Percentiles rank a stretch among this genome's conserved stretches.
Evolutionary conservation across 2,888 invertebrate species (phyloP).

Genomic region (Cryptocheilus praepositus): DNA sequence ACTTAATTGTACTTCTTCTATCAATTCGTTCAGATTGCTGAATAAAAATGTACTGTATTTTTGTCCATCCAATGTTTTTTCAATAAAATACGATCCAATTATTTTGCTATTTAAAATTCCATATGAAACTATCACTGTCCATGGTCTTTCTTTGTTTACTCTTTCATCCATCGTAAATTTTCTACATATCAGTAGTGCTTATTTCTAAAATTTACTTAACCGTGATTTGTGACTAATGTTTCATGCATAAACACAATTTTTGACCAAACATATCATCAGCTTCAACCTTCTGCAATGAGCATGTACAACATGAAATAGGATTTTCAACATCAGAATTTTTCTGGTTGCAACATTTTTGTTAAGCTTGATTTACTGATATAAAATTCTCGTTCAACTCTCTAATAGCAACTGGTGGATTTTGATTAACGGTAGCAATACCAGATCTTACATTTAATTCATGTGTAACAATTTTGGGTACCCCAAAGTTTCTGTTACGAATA

Average conservation of each 20-base stretch:
- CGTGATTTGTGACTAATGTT: conserved; percentile 13
- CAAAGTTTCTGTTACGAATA: too few relatives aligned
- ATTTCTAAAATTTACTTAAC: conserved; percentile 10
- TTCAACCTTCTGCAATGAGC: not conserved
- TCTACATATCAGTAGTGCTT: conserved; percentile 7
- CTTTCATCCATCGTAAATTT: conserved; percentile 2
- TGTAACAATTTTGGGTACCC: too few relatives aligned
- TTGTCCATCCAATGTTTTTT: conserved; percentile 15
- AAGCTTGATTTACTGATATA: conserved; percentile 13
- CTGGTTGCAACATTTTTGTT: conserved; percentile 13
- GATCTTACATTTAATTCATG: too few relatives aligned
- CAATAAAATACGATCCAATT: conserved; percentile 21
- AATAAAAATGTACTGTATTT: too few relatives aligned
- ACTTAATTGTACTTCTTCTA: too few relatives aligned
- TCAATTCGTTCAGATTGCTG: too few relatives aligned
- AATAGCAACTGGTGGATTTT: not conserved
- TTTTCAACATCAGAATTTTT: conserved; percentile 18
- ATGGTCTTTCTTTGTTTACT: not conserved
- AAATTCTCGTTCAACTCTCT: conserved; percentile 11
- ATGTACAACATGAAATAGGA: conserved; percentile 6
- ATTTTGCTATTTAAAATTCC: conserved; percentile 2
- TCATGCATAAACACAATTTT: not conserved
- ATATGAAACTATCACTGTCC: conserved; percentile 6
- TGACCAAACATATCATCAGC: too few relatives aligned
- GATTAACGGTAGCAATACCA: too few relatives aligned